Evolutionary conservation across 2,888 invertebrate species (phyloP).

Genomic region (Steinernema carpocapsae): DNA sequence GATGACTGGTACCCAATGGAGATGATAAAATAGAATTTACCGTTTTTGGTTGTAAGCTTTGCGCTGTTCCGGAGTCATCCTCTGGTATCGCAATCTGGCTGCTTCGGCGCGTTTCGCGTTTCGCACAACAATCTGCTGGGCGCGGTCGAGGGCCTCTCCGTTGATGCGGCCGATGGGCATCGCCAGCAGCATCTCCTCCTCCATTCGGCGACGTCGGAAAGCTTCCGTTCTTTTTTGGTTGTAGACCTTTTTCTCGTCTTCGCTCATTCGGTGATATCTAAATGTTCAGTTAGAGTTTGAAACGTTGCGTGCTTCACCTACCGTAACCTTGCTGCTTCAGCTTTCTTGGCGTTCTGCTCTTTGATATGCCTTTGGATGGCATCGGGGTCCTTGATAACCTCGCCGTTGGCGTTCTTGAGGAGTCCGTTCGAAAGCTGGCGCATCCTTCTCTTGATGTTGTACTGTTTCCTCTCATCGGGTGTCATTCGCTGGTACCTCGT

Average conservation of each 20-base stretch:
- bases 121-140: slow-evolving; percentile 47
- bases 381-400: slow-evolving; percentile 46
- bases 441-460: slow-evolving; percentile 64
- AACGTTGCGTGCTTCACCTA: slow-evolving; percentile 10
- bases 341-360: slow-evolving; percentile 66
- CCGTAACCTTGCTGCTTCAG: slow-evolving; percentile 64
- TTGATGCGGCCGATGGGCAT: slow-evolving; percentile 68
- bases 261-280: slow-evolving; percentile 54
- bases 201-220: slow-evolving; percentile 63
- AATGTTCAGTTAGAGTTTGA: not conserved
- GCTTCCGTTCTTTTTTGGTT: slow-evolving; percentile 67
- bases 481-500: slow-evolving; percentile 61
- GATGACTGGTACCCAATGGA: not conserved
- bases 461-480: slow-evolving; percentile 48
- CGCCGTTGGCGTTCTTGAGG: slow-evolving; percentile 52
- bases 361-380: slow-evolving; percentile 61
- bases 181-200: slow-evolving; percentile 65
- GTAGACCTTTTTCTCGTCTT: slow-evolving; percentile 66
- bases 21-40: not conserved
- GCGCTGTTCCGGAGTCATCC: slow-evolving; percentile 29
- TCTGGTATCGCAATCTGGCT: slow-evolving; percentile 56
- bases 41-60: slow-evolving; percentile 28
- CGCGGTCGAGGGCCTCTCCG: slow-evolving; percentile 43
- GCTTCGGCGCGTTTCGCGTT: slow-evolving; percentile 67
- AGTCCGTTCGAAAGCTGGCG: slow-evolving; percentile 60